Percentiles rank a stretch among this genome's conserved stretches.
Evolutionary conservation across 1,140 invertebrate genomes (phyloP).

Genomic region (Drosophila sucinea): DNA sequence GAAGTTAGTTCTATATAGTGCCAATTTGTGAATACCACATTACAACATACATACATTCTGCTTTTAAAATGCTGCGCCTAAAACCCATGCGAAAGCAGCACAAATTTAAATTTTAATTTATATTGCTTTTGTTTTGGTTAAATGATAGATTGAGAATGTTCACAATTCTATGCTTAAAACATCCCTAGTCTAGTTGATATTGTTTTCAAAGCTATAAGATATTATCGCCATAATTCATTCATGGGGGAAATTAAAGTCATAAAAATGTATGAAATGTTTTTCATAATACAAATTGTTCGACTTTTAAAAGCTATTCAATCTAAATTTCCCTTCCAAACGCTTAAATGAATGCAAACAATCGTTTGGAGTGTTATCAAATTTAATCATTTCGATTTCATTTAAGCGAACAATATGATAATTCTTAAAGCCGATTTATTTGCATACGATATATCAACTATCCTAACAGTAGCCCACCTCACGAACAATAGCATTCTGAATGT

Average conservation of each 20-base stretch:
- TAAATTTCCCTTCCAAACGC: too few relatives aligned
- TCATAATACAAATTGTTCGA: too few relatives aligned
- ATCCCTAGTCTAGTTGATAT: not conserved
- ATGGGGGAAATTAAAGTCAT: not conserved
- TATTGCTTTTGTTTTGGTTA: not conserved
- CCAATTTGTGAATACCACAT: constrained; percentile 59
- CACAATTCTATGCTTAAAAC: not conserved
- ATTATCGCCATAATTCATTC: not conserved
- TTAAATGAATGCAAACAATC: too few relatives aligned
- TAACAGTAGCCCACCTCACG: not conserved
- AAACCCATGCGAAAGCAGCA: not conserved
- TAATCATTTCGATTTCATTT: not conserved
- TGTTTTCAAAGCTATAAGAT: not conserved
- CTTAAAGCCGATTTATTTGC: too few relatives aligned
- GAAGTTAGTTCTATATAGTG: constrained; percentile 37
- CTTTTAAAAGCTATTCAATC: too few relatives aligned
- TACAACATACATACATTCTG: constrained; percentile 30
- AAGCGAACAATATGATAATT: not conserved
- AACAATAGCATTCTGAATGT: constrained; percentile 19
- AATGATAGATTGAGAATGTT: not conserved
- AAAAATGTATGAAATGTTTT: not conserved
- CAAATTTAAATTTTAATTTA: not conserved
- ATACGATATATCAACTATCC: constrained; percentile 8
- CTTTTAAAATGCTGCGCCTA: constrained; percentile 9
- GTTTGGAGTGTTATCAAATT: too few relatives aligned